phyloP scores from a whole-genome alignment of 2,113 vertebrate genomes.

The Coryphaenoides rupestris region DNA sequence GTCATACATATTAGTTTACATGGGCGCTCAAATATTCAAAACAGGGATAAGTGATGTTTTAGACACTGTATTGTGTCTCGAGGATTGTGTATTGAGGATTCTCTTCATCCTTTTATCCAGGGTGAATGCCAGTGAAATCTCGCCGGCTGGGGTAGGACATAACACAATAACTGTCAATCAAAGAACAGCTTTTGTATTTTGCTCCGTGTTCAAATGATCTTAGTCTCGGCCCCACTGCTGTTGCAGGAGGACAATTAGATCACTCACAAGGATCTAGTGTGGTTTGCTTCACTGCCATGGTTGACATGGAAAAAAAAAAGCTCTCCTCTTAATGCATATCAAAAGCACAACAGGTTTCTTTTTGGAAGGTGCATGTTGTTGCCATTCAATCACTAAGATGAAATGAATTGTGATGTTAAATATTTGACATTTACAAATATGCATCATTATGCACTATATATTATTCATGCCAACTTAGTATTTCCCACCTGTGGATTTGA shows the following conservation, averaged over 20 bases:
- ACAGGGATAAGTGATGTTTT: slow-evolving; percentile 15
- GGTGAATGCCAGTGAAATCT: background rate
- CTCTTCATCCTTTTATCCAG: slow-evolving; percentile 15
- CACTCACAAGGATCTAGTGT: background rate
- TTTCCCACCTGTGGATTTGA: too few relatives aligned
- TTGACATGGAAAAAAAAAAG: too few relatives aligned
- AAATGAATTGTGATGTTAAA: too few relatives aligned
- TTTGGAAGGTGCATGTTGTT: too few relatives aligned
- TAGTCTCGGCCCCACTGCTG: background rate
- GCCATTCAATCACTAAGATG: too few relatives aligned
- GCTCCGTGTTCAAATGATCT: background rate
- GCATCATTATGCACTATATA: too few relatives aligned
- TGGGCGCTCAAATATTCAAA: slow-evolving; percentile 5
- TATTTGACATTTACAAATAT: too few relatives aligned
- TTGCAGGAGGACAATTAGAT: background rate
- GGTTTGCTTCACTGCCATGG: too few relatives aligned
- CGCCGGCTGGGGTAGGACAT: background rate
- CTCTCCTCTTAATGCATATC: too few relatives aligned
- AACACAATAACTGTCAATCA: background rate
- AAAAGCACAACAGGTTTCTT: too few relatives aligned
- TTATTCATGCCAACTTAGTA: too few relatives aligned
- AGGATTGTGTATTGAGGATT: too few relatives aligned
- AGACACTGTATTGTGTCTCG: background rate
- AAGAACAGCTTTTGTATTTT: slow-evolving; percentile 2
- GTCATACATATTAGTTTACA: background rate